phyloP scores from a whole-genome alignment of 2,113 vertebrate species.

The Melanerpes aurifrons region DNA sequence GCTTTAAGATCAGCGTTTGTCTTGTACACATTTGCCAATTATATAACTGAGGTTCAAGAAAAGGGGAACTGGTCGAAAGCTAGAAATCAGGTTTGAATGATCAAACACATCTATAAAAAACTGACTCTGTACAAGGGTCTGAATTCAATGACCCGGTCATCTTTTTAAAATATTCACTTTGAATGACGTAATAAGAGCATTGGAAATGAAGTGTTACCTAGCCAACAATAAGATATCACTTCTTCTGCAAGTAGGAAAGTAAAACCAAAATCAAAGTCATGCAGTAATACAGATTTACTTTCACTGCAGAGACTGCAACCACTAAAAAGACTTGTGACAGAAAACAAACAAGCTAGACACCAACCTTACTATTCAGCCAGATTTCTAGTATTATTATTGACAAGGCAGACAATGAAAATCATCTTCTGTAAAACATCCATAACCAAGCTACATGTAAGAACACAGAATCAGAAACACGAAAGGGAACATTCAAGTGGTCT shows the following conservation, averaged over 20 bases:
- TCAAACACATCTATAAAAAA: neutral
- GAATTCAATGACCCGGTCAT: neutral
- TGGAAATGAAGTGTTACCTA: neutral
- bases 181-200: neutral
- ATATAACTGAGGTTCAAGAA: neutral
- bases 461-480: accelerated
- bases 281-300: neutral
- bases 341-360: neutral
- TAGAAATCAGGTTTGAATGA: neutral
- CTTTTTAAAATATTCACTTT: neutral
- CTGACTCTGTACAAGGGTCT: neutral
- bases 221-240: neutral
- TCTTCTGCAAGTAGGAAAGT: neutral
- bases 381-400: neutral
- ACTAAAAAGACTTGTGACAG: neutral
- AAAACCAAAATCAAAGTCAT: neutral
- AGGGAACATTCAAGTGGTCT: neutral
- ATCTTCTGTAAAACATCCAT: neutral
- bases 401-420: neutral
- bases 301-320: neutral
- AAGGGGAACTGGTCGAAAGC: neutral
- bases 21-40: neutral
- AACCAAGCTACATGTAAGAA: neutral
- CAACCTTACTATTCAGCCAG: neutral
- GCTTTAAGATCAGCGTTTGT: neutral